These are phyloP conservation scores for Crambe crambe DNA, from an alignment of 37 sponge, comb jelly and placozoan genomes.

Conservation along the genomic window DNA sequence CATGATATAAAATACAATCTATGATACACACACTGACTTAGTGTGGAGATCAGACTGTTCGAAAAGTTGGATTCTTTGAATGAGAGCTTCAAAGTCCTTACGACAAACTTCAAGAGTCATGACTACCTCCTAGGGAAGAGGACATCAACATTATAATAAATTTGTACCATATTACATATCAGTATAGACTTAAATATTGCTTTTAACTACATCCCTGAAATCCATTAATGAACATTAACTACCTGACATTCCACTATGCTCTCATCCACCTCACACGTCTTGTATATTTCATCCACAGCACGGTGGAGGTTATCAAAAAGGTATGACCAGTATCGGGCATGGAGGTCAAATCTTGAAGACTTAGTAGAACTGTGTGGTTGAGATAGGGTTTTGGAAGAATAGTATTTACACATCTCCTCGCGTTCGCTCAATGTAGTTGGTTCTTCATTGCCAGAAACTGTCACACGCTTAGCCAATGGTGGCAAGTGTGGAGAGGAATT, in stretches of 20 bases:
- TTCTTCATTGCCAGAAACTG: neutral
- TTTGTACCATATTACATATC: no score
- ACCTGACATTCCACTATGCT: conserved; percentile 82
- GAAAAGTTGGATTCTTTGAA: conserved; percentile 66
- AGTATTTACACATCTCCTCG: conserved; percentile 51
- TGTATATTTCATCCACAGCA: conserved; percentile 88
- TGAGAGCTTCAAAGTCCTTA: conserved; percentile 78
- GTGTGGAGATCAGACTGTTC: conserved; percentile 27
- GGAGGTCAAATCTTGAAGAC: conserved; percentile 43
- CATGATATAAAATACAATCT: no score
- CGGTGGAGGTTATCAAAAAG: conserved; percentile 90
- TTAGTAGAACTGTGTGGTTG: neutral
- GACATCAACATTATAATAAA: neutral
- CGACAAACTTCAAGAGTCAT: conserved; percentile 83
- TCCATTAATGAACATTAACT: neutral
- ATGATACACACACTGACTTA: neutral
- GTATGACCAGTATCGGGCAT: conserved; percentile 90
- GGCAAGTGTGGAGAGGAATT: neutral
- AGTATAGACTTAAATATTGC: neutral
- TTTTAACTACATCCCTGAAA: neutral
- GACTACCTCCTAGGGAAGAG: conserved; percentile 78
- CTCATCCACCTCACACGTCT: conserved; percentile 81
- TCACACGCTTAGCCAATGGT: neutral
- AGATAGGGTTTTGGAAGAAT: neutral
- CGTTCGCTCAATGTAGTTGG: conserved; percentile 1